Evolutionary conservation across 2,888 invertebrate species (phyloP), one percentile per base, ranked within the genome.

Genomic region (Rotaria macrura): DNA sequence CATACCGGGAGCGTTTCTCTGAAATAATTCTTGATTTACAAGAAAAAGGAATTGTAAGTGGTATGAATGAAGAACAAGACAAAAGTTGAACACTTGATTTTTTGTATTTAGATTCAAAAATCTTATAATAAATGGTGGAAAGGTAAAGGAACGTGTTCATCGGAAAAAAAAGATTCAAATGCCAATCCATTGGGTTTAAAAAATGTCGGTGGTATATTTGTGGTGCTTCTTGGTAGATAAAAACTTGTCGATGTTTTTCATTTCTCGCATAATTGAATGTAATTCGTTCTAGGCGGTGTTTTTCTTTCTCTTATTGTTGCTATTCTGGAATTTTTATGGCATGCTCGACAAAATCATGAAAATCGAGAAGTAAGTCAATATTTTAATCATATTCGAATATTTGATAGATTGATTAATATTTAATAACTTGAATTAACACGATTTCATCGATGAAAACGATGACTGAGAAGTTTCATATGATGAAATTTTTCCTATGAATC

Each of bases 41-140:
- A 89, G 97, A 98, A 91, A 95, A 95, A 89, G 97, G 97, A 74
- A 43, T 79, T 25, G 65, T 65, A 65, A 34, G 34, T 65, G 23
- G 12, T 47, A 9, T 12, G 52, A 52, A 52, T 49, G 14, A 5
- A 49, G 12, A 49, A 17, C 10, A 49, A 49, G 3, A 49, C 17
- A 49, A 49, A 49, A 49, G 4, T 14, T 3, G 2, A 17, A 34
- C 3, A 4, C 9, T 47, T 14, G 5, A 47, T 47, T n/a, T n/a
- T n/a, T n/a, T n/a, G n/a, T n/a, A n/a, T n/a, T 47, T 89, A 90
- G 47, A 89, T 92, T 79, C 90, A 91, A 87, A 89, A 90, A 89
- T 89, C 97, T 86, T 96, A 97, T 90, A 96, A 96, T 90, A 97
- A 96, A 90, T 98, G 97, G 97, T 98, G 97, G 97, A 96, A 97